Evolutionary conservation across 2,113 vertebrate species (phyloP).

Genomic region (Pluvianellus socialis): DNA sequence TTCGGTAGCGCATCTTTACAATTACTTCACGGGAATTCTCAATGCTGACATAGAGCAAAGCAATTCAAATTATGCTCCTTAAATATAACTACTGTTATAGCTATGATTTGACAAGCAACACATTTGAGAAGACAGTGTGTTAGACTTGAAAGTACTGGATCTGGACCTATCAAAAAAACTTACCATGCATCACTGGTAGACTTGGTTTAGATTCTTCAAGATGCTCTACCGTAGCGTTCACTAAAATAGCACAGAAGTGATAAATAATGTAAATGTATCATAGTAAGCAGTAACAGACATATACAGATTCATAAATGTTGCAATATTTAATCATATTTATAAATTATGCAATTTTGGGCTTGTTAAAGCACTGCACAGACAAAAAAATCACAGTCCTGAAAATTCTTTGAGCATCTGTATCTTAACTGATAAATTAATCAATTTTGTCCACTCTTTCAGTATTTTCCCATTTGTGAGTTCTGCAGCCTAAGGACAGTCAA

Average conservation of each 20-base stretch:
- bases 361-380: not conserved
- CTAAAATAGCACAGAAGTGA: constrained; percentile 64
- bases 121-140: not conserved
- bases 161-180: constrained; percentile 49
- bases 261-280: not conserved
- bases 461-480: not conserved
- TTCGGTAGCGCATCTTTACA: not conserved
- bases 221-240: constrained; percentile 58
- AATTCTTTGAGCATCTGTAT: not conserved
- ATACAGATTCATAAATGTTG: not conserved
- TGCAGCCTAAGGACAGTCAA: not conserved
- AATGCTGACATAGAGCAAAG: not conserved
- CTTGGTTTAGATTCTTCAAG: constrained; percentile 71
- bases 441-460: not conserved
- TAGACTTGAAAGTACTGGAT: not conserved
- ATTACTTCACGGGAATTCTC: not conserved
- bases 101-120: not conserved
- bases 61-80: not conserved
- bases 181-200: constrained; percentile 70
- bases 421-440: not conserved
- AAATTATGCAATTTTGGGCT: accelerated
- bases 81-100: not conserved
- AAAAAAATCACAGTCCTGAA: not conserved
- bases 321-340: not conserved
- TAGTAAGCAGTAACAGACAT: not conserved